Conservation (phyloP, 2,797 vertebrate species). For the Xenopus petersii region DNA sequence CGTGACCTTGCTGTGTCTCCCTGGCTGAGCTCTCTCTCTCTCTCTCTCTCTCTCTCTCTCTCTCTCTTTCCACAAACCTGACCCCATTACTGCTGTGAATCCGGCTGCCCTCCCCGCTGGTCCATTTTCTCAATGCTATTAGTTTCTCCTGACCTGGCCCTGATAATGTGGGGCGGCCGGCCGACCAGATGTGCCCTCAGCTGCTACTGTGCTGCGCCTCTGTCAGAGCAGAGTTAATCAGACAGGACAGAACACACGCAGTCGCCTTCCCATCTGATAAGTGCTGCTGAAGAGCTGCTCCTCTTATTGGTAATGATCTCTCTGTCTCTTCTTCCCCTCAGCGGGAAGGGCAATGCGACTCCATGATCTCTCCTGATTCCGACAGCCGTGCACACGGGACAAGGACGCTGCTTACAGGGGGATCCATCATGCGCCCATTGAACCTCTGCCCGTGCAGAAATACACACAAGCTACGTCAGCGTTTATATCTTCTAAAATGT, state of each 20-base stretch:
- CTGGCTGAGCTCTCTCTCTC: too few relatives aligned
- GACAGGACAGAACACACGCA: neutral
- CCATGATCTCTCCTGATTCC: neutral
- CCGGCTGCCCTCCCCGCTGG: neutral
- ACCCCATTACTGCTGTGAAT: neutral
- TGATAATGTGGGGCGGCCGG: neutral
- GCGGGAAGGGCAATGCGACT: conserved; percentile 10
- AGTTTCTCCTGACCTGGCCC: too few relatives aligned
- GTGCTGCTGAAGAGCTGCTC: conserved; percentile 24
- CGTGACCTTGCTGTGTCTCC: too few relatives aligned
- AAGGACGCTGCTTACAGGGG: conserved; percentile 17
- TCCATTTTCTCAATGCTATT: neutral
- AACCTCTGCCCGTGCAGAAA: too few relatives aligned
- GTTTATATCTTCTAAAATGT: too few relatives aligned
- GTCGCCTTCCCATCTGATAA: conserved; percentile 21
- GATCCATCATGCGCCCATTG: too few relatives aligned
- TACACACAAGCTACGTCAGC: too few relatives aligned
- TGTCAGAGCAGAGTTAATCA: conserved; percentile 23
- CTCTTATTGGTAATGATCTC: conserved; percentile 18
- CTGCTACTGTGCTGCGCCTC: neutral
- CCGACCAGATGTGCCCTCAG: neutral
- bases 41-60: too few relatives aligned
- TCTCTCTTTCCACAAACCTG: neutral
- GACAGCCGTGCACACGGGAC: conserved; percentile 1
- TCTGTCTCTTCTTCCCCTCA: conserved; percentile 2